Evolutionary conservation across 2,888 invertebrate genomes (phyloP), one percentile per base, ranked within the genome.

Genomic region (Oligia fasciuncula): DNA sequence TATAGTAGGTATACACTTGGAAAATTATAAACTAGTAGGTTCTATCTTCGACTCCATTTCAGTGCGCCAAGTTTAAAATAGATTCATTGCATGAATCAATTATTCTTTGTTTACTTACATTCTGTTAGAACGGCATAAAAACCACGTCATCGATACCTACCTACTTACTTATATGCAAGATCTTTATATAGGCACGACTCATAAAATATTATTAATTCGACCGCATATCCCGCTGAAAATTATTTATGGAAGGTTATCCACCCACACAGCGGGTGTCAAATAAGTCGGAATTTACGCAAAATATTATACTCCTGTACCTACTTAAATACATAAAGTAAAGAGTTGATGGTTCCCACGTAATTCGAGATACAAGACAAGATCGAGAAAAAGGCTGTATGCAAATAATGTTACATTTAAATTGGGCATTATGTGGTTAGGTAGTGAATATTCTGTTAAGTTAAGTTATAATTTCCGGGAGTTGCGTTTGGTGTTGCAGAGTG

Each of bases 201-300:
- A 84, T 76, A 84, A 86, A 76, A 60, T 79, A 80, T 77, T 70
- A 80, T 77, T 83, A 81, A 87, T 87, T 87, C 72, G 74, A 62
- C 76, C 76, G 74, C 67, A 68, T 72, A 71, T 67, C 19, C 72
- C 65, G 66, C 84, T 86, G 82, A 88, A 87, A 85, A 89, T 82
- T 67, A 82, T 85, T 89, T 89, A 89, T 87, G 81, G 78, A 70
- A 79, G 79, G 81, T 86, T 80, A 81, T 66, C 67, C 80, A 81
- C 88, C 85, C 66, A 88, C 89, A 62, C 88, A 80, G 87, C 87
- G 71, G 89, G 88, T 83, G 83, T 79, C 81, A 75, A 66, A 84
- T 66, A 85, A 76, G 68, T 85, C 49, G 35, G 74, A 80, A 82
- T 85, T 75, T 82, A 85, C 63, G 75, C 85, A 35, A 81, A 88